A percentile compares a stretch with the other conserved stretches of the same genome.
These are phyloP conservation scores for Dryobates pubescens DNA, from an alignment of 2,797 vertebrate species.

Conservation along the genomic window DNA sequence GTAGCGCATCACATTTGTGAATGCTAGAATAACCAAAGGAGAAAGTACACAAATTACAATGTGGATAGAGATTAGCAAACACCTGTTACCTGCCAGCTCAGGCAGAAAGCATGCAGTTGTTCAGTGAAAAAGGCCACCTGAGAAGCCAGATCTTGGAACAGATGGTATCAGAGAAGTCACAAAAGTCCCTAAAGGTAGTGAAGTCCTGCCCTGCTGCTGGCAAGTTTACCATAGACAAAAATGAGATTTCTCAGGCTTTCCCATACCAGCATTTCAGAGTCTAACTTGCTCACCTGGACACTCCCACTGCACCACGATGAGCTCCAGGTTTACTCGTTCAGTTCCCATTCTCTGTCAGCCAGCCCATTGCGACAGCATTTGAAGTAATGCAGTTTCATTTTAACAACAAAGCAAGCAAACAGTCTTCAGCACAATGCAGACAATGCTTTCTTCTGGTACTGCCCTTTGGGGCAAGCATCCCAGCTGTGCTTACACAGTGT, in stretches of 20 bases:
- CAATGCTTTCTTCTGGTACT: not conserved
- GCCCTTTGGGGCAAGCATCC: not conserved
- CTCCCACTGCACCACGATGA: not conserved
- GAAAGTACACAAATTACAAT: not conserved
- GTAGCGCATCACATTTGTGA: not conserved
- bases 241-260: not conserved
- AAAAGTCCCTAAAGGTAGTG: not conserved
- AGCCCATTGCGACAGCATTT: not conserved
- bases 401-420: not conserved
- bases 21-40: not conserved
- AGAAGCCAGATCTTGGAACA: slow-evolving; percentile 4
- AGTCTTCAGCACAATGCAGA: not conserved
- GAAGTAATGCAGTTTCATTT: not conserved
- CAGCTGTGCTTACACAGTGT: accelerated
- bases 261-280: not conserved
- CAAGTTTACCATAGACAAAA: not conserved
- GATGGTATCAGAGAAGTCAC: not conserved
- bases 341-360: not conserved
- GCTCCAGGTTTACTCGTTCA: not conserved
- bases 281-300: not conserved
- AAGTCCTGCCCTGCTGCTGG: not conserved
- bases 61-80: slow-evolving; percentile 13
- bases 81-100: not conserved
- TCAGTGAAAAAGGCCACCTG: slow-evolving; percentile 1
- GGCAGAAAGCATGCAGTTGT: not conserved